Base-by-base conservation (phyloP, 1,140 invertebrate genomes). In the Bombus superbus region DNA sequence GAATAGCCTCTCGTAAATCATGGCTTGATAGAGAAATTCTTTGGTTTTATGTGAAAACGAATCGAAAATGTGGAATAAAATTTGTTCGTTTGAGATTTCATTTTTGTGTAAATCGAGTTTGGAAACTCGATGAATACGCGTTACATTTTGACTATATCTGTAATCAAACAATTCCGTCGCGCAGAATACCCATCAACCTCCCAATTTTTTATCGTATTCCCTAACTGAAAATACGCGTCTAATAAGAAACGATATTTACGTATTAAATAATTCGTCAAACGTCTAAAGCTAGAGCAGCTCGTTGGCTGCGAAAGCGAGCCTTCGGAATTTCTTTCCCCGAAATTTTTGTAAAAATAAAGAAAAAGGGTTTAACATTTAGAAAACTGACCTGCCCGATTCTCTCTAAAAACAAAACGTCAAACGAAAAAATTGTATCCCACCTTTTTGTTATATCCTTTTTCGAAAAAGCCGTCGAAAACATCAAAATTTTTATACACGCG, bases 51-150 rank as follows among this genome's bases (percentile, higher is more conserved):
- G 35, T 25, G 35, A 22, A 68, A 68, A 35, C 66, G 38, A 68
- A 68, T 68, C 9, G 66, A 68, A 68, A 68, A 38, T 66, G n/a
- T 66, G n/a, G 64, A 66, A 66, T 66, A 32, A 66, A 66, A 66
- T 66, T 68, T 68, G 13, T 38, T 38, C 35, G 32, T 40, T 40
- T 68, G 66, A 38, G 35, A 35, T 68, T 68, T 38, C 66, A 68
- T 68, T 68, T 68, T 68, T 68, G 66, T 68, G 66, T 32, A 68
- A 68, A 68, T 68, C 35, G 66, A 38, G 66, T 68, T 68, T 68
- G 32, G 35, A 68, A 68, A 68, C 38, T 68, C 66, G 66, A 68
- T 68, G 32, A 32, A 38, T 38, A 68, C 18, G 18, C 66, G 66
- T 22, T 62, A 35, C 66, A 38, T 68, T 66, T 68, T 68, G 35